A percentile compares a stretch with the other conserved stretches of the same genome.
Evolutionary conservation across 2,888 invertebrate genomes (phyloP).

Genomic region (Pyrrhosoma nymphula): DNA sequence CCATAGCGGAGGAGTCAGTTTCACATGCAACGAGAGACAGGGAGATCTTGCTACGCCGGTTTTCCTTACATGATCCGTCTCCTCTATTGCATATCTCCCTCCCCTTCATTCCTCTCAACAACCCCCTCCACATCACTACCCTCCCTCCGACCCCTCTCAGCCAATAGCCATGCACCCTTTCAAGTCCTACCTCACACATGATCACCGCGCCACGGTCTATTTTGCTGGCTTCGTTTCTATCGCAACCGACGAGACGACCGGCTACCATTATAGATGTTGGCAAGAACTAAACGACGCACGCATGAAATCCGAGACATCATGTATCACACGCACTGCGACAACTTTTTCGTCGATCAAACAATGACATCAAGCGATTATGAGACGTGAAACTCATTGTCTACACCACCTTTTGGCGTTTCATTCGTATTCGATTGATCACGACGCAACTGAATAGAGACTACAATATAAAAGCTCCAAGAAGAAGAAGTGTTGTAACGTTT

Average conservation of each 20-base stretch:
- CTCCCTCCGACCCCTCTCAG: neutral
- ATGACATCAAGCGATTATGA: neutral
- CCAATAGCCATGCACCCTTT: too few relatives aligned
- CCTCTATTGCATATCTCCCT: conserved; percentile 47
- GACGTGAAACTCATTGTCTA: neutral
- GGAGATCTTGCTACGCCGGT: conserved; percentile 61
- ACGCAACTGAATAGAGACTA: too few relatives aligned
- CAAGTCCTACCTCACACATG: neutral
- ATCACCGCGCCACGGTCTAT: neutral
- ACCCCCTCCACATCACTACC: neutral
- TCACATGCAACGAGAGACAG: too few relatives aligned
- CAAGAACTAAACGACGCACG: too few relatives aligned
- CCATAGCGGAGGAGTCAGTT: conserved; percentile 7
- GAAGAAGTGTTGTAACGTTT: too few relatives aligned
- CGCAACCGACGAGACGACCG: neutral
- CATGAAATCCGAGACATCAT: neutral
- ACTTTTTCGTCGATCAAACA: neutral
- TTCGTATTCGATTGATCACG: neutral
- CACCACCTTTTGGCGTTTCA: neutral
- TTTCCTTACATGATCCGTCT: conserved; percentile 66
- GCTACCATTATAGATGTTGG: too few relatives aligned
- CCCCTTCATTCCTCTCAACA: neutral
- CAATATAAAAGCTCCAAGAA: too few relatives aligned
- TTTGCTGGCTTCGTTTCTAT: neutral
- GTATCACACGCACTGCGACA: neutral